A percentile compares a stretch with the other conserved stretches of the same genome.
These are phyloP conservation scores for Unio pictorum DNA, from an alignment of 2,888 invertebrate genomes.

Conservation along the genomic window DNA sequence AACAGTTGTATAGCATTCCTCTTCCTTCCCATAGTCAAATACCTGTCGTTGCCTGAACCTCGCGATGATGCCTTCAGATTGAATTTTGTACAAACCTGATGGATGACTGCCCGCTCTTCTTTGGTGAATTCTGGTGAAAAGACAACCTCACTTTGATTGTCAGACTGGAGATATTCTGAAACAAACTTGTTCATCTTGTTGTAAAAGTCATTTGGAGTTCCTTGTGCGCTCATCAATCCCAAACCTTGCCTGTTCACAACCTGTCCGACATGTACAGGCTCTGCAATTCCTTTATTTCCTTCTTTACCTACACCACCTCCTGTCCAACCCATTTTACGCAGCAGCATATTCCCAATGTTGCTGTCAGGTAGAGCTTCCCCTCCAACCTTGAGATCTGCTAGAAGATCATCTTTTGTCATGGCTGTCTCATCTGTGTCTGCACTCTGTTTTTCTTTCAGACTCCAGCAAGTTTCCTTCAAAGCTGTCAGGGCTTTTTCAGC, in stretches of 20 bases:
- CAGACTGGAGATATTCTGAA: conserved; percentile 63
- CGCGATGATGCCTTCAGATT: conserved; percentile 75
- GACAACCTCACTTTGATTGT: conserved; percentile 68
- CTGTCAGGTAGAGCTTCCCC: conserved; percentile 61
- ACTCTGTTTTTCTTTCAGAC: conserved; percentile 57
- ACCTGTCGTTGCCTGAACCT: conserved; percentile 73
- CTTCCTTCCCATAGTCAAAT: conserved; percentile 74
- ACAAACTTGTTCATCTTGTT: conserved; percentile 60
- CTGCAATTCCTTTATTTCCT: conserved; percentile 77
- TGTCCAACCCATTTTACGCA: conserved; percentile 82
- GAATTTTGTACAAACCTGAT: conserved; percentile 68
- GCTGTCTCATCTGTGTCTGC: conserved; percentile 48
- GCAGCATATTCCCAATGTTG: conserved; percentile 76
- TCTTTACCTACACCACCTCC: conserved; percentile 81
- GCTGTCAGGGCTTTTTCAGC: conserved; percentile 47
- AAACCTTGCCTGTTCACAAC: conserved; percentile 66
- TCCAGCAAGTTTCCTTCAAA: conserved; percentile 59
- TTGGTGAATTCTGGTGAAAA: conserved; percentile 71
- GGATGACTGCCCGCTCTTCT: conserved; percentile 72
- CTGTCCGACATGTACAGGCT: conserved; percentile 74
- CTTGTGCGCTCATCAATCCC: conserved; percentile 52
- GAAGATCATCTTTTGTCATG: conserved; percentile 50
- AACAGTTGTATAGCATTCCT: conserved; percentile 73
- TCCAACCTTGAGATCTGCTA: conserved; percentile 47
- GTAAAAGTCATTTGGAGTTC: conserved; percentile 52